Evolutionary conservation across 2,888 invertebrate genomes (phyloP), one percentile per base, ranked within the genome.

Genomic region (Hirtodrosophila histrioides): DNA sequence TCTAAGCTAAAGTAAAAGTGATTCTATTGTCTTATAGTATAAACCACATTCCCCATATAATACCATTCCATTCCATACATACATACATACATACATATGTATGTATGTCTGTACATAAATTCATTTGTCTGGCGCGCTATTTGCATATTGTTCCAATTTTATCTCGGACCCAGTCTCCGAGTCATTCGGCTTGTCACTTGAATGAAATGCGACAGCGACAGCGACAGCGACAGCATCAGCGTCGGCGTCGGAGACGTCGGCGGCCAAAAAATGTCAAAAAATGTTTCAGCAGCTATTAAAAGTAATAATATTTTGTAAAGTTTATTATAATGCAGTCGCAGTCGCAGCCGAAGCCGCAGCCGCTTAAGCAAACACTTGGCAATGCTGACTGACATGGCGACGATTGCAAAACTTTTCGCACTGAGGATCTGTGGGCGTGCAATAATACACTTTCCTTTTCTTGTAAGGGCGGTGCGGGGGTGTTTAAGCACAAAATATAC

Each of bases 81-180:
- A 27, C 3, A 3, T 27, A 27, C 35, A 58, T 50, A 31, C 9
- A 17, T 29, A 27, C 3, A 3, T 27, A 27, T 27, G 6, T 27
- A 27, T 3, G 17, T n/a, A 11, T 29, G 12, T 49, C 50, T 44
- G 41, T 23, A 31, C 11, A 36, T 37, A 37, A 39, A 56, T 50
- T 36, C 39, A 36, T 46, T 45, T 31, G 55, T 60, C 50, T 51
- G 49, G 9, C 35, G 23, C 31, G 50, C 60, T 62, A 36, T 53
- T 81, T 74, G 69, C 78, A 81, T 78, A 81, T 78, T 81, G 78
- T 78, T 74, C 78, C 82, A 81, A 69, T 78, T 78, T 78, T 74
- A 71, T 78, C 71, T 61, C 60, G 27, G 50, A 37, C 51, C 60
- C 12, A 35, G 58, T 60, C 51, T 55, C 23, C 17, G 58, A 45